These are phyloP conservation scores for Petrosia ficiformis DNA, from an alignment of 37 sponge, comb jelly and placozoan genomes.

Conservation along the genomic window DNA sequence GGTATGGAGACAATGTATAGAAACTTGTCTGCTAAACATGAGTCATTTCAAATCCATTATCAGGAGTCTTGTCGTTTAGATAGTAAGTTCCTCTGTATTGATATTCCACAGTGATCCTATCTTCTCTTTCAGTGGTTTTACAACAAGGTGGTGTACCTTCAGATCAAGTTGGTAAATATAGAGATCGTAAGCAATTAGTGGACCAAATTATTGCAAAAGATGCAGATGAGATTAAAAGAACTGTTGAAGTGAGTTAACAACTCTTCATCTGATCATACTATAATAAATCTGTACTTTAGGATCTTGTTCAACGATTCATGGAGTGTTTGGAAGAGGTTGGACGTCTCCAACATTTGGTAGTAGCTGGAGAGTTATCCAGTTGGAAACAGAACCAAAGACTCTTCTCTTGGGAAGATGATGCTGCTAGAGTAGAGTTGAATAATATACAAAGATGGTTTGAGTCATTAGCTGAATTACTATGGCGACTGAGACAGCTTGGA, in stretches of 20 bases:
- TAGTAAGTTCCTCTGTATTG: slow-evolving; percentile 9
- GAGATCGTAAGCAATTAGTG: slow-evolving; percentile 30
- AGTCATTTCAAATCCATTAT: slow-evolving; percentile 47
- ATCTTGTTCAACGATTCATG: slow-evolving; percentile 33
- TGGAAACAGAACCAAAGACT: slow-evolving; percentile 57
- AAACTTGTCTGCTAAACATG: slow-evolving; percentile 24
- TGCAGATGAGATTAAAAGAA: slow-evolving; percentile 47
- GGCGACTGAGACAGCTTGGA: slow-evolving; percentile 60
- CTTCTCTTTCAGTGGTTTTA: not conserved
- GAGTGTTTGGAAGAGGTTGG: slow-evolving; percentile 36
- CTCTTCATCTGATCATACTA: too few species aligned
- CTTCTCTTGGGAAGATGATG: slow-evolving; percentile 50
- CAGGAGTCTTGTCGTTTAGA: slow-evolving; percentile 39
- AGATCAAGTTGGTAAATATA: slow-evolving; percentile 43
- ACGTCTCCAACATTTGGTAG: slow-evolving; percentile 28
- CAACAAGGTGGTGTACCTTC: slow-evolving; percentile 41
- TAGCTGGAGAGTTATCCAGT: slow-evolving; percentile 34
- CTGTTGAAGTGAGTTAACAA: slow-evolving; percentile 18
- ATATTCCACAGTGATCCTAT: not conserved
- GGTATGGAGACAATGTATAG: slow-evolving; percentile 38
- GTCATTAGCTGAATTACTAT: slow-evolving; percentile 72
- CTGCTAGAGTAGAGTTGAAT: slow-evolving; percentile 37
- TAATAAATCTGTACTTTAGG: slow-evolving; percentile 21
- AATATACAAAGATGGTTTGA: slow-evolving; percentile 73
- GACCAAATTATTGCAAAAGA: slow-evolving; percentile 22